Conservation (phyloP, 2,888 invertebrate genomes). For the Cephus pulcher region DNA sequence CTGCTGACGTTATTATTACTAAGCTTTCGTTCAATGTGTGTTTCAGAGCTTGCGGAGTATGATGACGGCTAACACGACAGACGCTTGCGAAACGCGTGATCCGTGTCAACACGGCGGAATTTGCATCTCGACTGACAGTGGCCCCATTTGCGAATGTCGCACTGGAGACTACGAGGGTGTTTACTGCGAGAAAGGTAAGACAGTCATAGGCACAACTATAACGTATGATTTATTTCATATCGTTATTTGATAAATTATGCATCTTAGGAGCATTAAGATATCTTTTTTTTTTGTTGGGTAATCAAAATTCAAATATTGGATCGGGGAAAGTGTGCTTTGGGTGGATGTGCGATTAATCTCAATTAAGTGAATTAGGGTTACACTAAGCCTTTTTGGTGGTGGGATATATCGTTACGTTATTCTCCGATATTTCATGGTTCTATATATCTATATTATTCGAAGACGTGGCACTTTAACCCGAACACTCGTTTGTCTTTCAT, state of each 20-base stretch:
- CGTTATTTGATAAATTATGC: too few species aligned
- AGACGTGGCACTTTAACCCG: background rate
- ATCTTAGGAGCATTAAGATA: too few species aligned
- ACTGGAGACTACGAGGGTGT: conserved; percentile 93
- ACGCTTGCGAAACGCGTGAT: conserved; percentile 88
- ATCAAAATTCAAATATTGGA: background rate
- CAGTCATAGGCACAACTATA: background rate
- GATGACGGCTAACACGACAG: conserved; percentile 76
- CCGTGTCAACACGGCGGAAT: conserved; percentile 96
- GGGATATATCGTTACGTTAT: background rate
- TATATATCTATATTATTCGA: background rate
- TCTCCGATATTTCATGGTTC: background rate
- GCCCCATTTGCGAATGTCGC: conserved; percentile 94
- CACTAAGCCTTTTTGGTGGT: background rate
- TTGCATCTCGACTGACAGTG: conserved; percentile 95
- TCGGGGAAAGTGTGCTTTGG: background rate
- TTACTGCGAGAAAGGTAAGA: conserved; percentile 92
- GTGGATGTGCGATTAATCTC: background rate
- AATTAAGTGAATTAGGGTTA: background rate
- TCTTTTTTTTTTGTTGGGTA: background rate
- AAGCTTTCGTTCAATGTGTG: conserved; percentile 18
- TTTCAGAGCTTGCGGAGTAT: conserved; percentile 66
- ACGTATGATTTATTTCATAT: background rate
- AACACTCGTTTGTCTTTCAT: background rate
- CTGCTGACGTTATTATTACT: background rate